phyloP scores from a whole-genome alignment of 2,888 invertebrate genomes.

The Drosophila infuscata region DNA sequence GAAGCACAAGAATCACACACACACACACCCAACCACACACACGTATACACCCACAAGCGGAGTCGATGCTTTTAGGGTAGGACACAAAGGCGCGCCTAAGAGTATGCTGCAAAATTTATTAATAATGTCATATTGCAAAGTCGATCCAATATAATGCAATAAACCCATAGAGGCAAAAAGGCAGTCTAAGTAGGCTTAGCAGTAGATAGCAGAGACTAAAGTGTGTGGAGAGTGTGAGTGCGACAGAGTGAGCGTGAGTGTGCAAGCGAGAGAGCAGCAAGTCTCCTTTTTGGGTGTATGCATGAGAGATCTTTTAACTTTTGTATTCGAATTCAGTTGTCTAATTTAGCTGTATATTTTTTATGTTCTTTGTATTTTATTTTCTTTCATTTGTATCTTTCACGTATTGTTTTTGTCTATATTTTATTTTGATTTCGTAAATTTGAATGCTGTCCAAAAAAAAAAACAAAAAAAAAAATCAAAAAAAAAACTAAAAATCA shows the following conservation, averaged over 20 bases:
- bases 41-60: slow-evolving; percentile 28
- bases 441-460: slow-evolving; percentile 71
- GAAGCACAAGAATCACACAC: slow-evolving; percentile 45
- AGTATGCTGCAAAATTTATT: slow-evolving; percentile 83
- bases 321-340: slow-evolving; percentile 58
- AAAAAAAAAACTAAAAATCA: slow-evolving; percentile 5
- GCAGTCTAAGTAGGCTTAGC: slow-evolving; percentile 43
- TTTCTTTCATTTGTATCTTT: slow-evolving; percentile 20
- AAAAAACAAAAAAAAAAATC: slow-evolving; percentile 18
- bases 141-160: slow-evolving; percentile 82
- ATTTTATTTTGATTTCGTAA: slow-evolving; percentile 65
- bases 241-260: slow-evolving; percentile 4
- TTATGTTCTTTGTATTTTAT: slow-evolving; percentile 20
- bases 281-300: slow-evolving; percentile 34
- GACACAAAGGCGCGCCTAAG: slow-evolving; percentile 62
- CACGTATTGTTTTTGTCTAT: slow-evolving; percentile 28
- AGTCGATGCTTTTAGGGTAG: slow-evolving; percentile 44
- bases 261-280: slow-evolving; percentile 18
- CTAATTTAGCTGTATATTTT: slow-evolving; percentile 29
- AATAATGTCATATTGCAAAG: slow-evolving; percentile 83
- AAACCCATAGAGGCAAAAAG: slow-evolving; percentile 64
- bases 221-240: neutral
- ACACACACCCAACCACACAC: slow-evolving; percentile 24
- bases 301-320: slow-evolving; percentile 53
- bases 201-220: slow-evolving; percentile 6